Evolutionary conservation across 2,113 vertebrate genomes (phyloP).

Genomic region (Prinia subflava): DNA sequence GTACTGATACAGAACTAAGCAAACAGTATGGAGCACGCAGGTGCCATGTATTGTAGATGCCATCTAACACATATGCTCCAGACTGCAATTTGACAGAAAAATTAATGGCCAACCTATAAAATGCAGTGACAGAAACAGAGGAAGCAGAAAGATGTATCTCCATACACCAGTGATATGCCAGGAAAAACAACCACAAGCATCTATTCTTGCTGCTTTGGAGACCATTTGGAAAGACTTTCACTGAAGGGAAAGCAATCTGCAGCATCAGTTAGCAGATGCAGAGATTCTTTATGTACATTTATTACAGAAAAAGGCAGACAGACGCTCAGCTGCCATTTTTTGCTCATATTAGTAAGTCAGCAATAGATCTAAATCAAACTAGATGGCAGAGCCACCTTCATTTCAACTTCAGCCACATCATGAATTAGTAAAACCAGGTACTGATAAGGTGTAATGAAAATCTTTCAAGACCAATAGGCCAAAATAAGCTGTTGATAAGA

Average conservation of each 20-base stretch:
- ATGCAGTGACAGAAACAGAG: background rate
- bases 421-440: background rate
- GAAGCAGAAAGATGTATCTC: background rate
- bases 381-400: background rate
- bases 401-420: background rate
- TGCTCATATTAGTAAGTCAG: constrained; percentile 4
- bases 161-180: background rate
- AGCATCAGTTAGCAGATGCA: background rate
- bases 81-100: background rate
- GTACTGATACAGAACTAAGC: background rate
- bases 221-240: background rate
- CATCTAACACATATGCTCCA: background rate
- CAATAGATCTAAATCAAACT: constrained; percentile 12
- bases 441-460: background rate
- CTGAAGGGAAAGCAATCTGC: background rate
- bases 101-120: background rate
- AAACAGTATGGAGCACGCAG: background rate
- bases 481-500: background rate
- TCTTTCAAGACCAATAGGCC: background rate
- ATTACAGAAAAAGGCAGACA: background rate
- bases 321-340: background rate
- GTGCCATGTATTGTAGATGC: background rate
- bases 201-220: background rate
- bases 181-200: background rate
- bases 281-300: background rate